A percentile compares a stretch with the other conserved stretches of the same genome.
These are phyloP conservation scores for Xiphorhynchus elegans DNA, from an alignment of 2,113 vertebrate genomes.

Conservation along the genomic window DNA sequence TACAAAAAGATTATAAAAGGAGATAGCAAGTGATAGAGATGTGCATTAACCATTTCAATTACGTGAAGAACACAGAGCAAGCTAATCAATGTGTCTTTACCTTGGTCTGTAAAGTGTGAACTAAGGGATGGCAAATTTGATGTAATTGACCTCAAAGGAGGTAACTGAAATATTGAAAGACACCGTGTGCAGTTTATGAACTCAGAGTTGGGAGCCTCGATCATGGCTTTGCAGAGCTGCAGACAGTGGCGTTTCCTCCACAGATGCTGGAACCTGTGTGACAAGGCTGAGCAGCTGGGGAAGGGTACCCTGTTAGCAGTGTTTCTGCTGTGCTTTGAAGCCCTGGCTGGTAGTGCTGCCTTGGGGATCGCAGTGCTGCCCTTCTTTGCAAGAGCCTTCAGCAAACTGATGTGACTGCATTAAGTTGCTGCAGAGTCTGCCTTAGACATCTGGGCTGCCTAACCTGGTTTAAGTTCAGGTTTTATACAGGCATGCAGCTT, in stretches of 20 bases:
- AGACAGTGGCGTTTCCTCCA: neutral
- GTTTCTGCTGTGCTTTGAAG: neutral
- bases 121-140: neutral
- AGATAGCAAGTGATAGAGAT: neutral
- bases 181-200: fast-evolving
- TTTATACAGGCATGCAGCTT: neutral
- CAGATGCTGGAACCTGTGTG: neutral
- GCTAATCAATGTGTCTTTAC: neutral
- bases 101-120: neutral
- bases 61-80: neutral
- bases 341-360: neutral
- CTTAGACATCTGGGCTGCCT: neutral
- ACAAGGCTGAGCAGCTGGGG: neutral
- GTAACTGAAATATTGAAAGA: neutral
- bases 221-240: neutral
- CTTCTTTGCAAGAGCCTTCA: neutral
- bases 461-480: neutral
- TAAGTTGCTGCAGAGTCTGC: neutral
- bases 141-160: neutral
- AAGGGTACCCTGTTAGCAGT: neutral
- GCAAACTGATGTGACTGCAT: neutral
- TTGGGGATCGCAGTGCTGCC: fast-evolving
- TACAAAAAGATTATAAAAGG: neutral
- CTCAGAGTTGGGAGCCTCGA: neutral
- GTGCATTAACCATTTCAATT: neutral